These are phyloP conservation scores for Thecocarcelia acutangulata DNA, from an alignment of 2,888 invertebrate genomes.

Conservation along the genomic window DNA sequence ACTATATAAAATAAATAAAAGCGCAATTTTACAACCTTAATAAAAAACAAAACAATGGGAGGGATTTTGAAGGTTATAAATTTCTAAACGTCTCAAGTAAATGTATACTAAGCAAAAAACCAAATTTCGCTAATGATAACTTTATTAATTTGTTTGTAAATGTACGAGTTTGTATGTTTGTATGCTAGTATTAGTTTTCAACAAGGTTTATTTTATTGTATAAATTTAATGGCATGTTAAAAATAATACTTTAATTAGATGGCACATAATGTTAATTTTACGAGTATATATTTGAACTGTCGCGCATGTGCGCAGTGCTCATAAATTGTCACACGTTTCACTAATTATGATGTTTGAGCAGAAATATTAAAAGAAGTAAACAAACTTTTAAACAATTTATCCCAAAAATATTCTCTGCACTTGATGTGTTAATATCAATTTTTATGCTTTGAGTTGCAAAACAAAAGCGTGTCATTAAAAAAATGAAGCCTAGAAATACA, in stretches of 20 bases:
- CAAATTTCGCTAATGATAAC: conserved; percentile 6
- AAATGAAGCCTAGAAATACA: conserved; percentile 16
- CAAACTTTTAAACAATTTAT: not conserved
- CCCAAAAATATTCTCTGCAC: conserved; percentile 23
- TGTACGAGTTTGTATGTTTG: not conserved
- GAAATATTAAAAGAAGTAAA: not conserved
- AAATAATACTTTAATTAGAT: conserved; percentile 54
- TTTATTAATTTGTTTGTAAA: not conserved
- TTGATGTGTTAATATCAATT: conserved; percentile 43
- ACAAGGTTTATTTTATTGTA: conserved; percentile 49
- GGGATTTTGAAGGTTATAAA: too few relatives aligned
- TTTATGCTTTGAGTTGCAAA: conserved; percentile 14
- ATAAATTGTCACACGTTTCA: conserved; percentile 53
- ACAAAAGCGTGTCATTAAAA: conserved; percentile 12
- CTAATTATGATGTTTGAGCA: conserved; percentile 38
- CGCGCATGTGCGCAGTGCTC: conserved; percentile 40
- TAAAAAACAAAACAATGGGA: too few relatives aligned
- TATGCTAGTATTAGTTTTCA: not conserved
- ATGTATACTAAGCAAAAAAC: too few relatives aligned
- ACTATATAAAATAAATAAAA: too few relatives aligned
- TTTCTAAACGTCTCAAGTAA: too few relatives aligned
- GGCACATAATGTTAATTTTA: conserved; percentile 54
- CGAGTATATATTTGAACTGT: conserved; percentile 6
- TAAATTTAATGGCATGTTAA: conserved; percentile 39
- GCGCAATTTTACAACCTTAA: too few relatives aligned